Percentiles rank a stretch among this genome's conserved stretches.
phyloP scores from a whole-genome alignment of 2,113 vertebrate species.

The Dasyprocta punctata region DNA sequence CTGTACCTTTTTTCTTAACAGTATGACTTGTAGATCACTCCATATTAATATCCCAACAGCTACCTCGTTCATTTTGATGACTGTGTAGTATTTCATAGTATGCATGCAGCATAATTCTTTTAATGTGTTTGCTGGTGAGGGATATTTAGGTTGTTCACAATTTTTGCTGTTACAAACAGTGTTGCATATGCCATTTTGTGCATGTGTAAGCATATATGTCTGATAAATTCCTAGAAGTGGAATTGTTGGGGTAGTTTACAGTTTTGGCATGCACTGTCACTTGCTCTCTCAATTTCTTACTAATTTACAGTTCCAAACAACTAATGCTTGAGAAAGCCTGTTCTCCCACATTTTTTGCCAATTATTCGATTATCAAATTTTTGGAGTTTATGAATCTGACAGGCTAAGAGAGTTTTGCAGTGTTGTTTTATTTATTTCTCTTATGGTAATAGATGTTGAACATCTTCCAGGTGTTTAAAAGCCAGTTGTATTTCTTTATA shows the following conservation, averaged over 20 bases:
- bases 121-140: neutral
- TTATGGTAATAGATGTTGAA: neutral
- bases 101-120: neutral
- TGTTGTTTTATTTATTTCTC: neutral
- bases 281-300: neutral
- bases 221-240: neutral
- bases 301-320: neutral
- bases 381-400: neutral
- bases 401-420: neutral
- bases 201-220: neutral
- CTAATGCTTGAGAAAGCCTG: neutral
- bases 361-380: neutral
- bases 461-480: neutral
- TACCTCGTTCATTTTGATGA: conserved; percentile 45
- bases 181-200: neutral
- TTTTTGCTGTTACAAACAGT: neutral
- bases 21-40: neutral
- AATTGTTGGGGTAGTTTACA: neutral
- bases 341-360: neutral
- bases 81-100: neutral
- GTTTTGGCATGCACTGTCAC: neutral
- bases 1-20: neutral
- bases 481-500: neutral
- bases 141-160: neutral
- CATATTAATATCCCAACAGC: neutral